phyloP scores from a whole-genome alignment of 2,797 vertebrate genomes.

The Trichosurus vulpecula region DNA sequence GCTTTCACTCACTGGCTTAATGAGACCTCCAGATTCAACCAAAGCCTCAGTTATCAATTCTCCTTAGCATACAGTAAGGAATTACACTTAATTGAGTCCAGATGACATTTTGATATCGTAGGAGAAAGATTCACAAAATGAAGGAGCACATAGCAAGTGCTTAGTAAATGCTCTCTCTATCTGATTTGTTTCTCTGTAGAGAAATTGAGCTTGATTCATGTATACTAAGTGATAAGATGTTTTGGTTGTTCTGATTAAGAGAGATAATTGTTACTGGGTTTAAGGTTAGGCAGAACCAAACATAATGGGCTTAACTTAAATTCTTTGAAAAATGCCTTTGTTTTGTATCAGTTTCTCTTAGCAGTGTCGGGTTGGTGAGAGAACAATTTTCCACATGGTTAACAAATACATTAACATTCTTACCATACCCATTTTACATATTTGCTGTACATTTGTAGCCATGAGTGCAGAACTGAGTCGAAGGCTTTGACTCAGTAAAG shows the following conservation, averaged over 20 bases:
- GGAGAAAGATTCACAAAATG: background rate
- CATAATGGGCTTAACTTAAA: background rate
- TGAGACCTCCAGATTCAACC: background rate
- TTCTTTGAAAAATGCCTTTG: background rate
- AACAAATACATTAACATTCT: background rate
- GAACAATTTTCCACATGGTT: background rate
- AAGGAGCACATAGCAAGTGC: background rate
- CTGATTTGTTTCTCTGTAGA: background rate
- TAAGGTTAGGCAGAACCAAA: background rate
- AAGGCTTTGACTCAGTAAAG: background rate
- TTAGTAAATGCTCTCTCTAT: background rate
- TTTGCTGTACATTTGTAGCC: background rate
- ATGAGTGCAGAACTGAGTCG: background rate
- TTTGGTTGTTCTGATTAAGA: background rate
- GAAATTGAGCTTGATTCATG: background rate
- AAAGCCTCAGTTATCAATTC: background rate
- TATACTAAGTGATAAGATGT: background rate
- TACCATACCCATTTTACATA: background rate
- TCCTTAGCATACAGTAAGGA: background rate
- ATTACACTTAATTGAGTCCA: background rate
- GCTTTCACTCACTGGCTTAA: background rate
- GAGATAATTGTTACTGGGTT: background rate
- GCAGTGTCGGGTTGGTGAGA: background rate
- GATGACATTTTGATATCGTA: background rate
- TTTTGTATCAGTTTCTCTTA: background rate